Evolutionary conservation across 1,140 invertebrate genomes (phyloP).

Genomic region (Anastatus disparis): DNA sequence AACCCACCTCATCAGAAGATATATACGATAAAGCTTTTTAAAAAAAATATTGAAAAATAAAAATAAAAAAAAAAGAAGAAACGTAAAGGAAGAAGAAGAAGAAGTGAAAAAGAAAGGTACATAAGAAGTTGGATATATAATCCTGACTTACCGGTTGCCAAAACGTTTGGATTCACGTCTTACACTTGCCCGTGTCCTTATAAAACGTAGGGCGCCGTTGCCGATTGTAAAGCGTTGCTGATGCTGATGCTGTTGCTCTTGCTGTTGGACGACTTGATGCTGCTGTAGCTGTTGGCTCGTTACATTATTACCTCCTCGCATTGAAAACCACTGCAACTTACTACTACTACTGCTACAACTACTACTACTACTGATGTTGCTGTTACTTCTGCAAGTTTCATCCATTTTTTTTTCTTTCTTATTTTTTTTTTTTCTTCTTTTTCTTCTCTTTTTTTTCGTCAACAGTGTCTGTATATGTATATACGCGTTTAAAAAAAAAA

Average conservation of each 20-base stretch:
- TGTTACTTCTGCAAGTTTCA: neutral
- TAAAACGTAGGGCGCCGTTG: slow-evolving; percentile 37
- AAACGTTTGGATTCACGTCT: slow-evolving; percentile 26
- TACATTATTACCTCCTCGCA: neutral
- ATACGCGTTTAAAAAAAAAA: too few species aligned
- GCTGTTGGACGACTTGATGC: slow-evolving; percentile 1
- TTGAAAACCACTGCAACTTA: slow-evolving; percentile 24
- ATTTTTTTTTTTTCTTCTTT: too few species aligned
- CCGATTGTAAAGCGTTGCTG: slow-evolving; percentile 22
- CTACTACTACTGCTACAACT: neutral
- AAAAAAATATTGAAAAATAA: neutral
- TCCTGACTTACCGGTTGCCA: slow-evolving; percentile 36
- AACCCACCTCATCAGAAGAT: too few species aligned
- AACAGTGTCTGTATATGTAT: too few species aligned
- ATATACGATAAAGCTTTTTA: too few species aligned
- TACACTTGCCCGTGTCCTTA: slow-evolving; percentile 28
- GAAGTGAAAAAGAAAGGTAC: neutral
- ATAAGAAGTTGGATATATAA: neutral
- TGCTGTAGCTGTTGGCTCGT: neutral
- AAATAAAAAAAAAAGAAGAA: neutral
- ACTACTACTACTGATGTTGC: neutral
- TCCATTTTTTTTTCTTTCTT: neutral
- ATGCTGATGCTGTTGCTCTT: neutral
- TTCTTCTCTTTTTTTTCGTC: too few species aligned
- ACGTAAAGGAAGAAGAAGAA: neutral